Evolutionary conservation across 2,888 invertebrate species (phyloP).

Genomic region (Globia sparganii): DNA sequence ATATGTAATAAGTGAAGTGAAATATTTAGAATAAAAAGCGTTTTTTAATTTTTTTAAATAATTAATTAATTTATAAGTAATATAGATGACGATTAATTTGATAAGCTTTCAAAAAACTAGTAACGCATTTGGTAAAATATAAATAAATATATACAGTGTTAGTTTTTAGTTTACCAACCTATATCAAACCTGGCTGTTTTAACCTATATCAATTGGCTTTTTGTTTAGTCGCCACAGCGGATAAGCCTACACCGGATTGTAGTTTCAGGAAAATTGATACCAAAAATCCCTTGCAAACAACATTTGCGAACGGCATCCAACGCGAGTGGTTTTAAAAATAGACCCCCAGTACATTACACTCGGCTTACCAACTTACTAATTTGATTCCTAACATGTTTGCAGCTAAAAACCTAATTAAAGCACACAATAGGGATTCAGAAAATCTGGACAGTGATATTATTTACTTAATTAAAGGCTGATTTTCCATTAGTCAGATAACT

Average conservation of each 20-base stretch:
- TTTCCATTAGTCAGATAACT: too few species aligned
- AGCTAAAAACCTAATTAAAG: slow-evolving; percentile 8
- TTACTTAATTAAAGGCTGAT: too few species aligned
- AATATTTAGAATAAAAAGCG: too few species aligned
- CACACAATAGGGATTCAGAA: background rate
- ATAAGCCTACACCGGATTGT: background rate
- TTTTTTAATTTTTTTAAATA: too few species aligned
- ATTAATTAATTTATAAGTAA: too few species aligned
- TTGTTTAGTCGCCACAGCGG: background rate
- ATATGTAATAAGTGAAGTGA: too few species aligned
- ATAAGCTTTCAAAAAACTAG: background rate
- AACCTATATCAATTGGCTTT: too few species aligned
- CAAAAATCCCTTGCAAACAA: background rate
- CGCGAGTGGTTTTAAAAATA: slow-evolving; percentile 29
- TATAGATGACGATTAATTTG: too few species aligned
- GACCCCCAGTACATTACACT: background rate
- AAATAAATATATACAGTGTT: background rate
- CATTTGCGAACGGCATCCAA: slow-evolving; percentile 1
- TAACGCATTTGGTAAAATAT: background rate
- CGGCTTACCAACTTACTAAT: slow-evolving; percentile 24
- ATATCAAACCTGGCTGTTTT: background rate
- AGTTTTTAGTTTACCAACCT: background rate
- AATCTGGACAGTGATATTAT: slow-evolving; percentile 13
- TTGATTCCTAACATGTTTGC: slow-evolving; percentile 4
- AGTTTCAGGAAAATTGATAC: slow-evolving; percentile 1